Conservation (phyloP, 1,140 invertebrate species). For the Leptopilina clavipes region DNA sequence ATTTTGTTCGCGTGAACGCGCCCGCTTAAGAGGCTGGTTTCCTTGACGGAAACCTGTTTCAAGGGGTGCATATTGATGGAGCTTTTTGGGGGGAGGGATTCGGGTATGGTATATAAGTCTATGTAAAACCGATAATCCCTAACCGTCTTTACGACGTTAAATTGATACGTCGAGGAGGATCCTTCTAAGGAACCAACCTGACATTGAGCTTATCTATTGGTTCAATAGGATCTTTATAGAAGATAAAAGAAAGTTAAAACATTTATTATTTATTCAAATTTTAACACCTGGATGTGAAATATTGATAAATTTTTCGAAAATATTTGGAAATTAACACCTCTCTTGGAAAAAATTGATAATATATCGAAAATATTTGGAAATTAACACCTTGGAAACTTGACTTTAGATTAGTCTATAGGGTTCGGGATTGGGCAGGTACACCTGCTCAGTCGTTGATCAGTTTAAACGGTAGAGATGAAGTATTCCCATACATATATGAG, state of each 20-base stretch:
- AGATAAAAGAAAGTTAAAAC: too few species aligned
- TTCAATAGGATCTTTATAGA: neutral
- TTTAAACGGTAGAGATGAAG: too few species aligned
- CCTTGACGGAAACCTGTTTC: constrained; percentile 40
- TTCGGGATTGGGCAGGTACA: too few species aligned
- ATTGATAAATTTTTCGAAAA: too few species aligned
- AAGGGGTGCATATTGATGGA: constrained; percentile 63
- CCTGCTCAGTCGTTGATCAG: too few species aligned
- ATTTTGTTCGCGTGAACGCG: constrained; percentile 58
- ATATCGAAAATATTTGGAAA: too few species aligned
- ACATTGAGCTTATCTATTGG: neutral
- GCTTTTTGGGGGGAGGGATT: constrained; percentile 34
- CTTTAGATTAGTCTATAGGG: too few species aligned
- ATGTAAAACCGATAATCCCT: constrained; percentile 62
- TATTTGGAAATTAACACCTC: too few species aligned
- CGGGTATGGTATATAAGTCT: constrained; percentile 49
- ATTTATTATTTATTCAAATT: too few species aligned
- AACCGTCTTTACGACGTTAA: constrained; percentile 57
- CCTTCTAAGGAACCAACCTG: neutral
- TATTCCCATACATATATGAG: too few species aligned
- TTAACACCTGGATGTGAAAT: neutral
- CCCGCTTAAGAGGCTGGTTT: constrained; percentile 55
- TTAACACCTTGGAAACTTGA: too few species aligned
- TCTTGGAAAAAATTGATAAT: too few species aligned
- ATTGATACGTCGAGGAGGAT: constrained; percentile 55